phyloP scores from a whole-genome alignment of 1,140 invertebrate genomes.

The Habropoda laboriosa region DNA sequence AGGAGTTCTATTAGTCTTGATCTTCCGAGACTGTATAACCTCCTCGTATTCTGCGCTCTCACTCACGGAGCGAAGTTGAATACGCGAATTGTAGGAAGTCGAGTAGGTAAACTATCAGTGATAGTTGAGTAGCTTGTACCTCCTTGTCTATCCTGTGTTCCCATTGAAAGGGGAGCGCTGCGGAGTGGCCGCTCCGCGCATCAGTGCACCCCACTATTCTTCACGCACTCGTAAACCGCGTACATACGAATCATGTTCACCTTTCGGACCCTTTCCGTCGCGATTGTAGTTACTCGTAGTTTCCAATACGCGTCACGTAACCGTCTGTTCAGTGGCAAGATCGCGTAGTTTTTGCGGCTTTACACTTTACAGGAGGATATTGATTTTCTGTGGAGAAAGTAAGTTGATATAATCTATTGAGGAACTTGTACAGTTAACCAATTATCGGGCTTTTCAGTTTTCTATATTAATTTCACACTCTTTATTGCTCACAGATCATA shows the following conservation, averaged over 20 bases:
- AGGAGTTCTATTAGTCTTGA: background rate
- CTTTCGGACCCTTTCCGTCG: background rate
- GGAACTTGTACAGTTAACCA: background rate
- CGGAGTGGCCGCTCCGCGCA: slow-evolving; percentile 80
- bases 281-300: background rate
- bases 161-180: slow-evolving; percentile 81
- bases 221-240: slow-evolving; percentile 64
- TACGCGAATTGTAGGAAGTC: background rate
- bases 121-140: slow-evolving; percentile 38
- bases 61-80: background rate
- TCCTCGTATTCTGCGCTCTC: background rate
- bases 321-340: background rate
- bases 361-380: background rate
- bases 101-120: slow-evolving; percentile 22
- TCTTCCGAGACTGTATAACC: too few species aligned
- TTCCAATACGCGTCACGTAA: background rate
- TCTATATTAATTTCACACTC: background rate
- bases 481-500: background rate
- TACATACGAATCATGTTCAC: slow-evolving; percentile 46
- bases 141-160: slow-evolving; percentile 71
- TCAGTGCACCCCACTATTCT: slow-evolving; percentile 77
- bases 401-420: background rate
- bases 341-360: background rate
- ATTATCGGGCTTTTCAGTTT: background rate
- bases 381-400: background rate